Evolutionary conservation across 2,888 invertebrate species (phyloP), one percentile per base, ranked within the genome.

Genomic region (Plebejus argus): DNA sequence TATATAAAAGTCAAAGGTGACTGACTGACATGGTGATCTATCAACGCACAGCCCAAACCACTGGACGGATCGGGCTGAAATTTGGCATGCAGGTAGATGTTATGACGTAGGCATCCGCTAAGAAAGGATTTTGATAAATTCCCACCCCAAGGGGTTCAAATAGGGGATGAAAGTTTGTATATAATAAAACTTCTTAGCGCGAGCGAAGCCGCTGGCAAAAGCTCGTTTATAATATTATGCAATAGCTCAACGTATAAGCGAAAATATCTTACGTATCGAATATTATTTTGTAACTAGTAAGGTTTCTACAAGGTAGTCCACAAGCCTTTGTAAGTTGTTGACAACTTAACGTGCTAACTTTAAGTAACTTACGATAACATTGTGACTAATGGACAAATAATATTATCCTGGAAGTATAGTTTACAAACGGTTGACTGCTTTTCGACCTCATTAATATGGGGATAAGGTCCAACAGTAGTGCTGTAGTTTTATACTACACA

Each of bases 221-320:
- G n/a, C n/a, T n/a, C n/a, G n/a, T n/a, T n/a, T n/a, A n/a, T n/a
- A n/a, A n/a, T n/a, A n/a, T 6, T 56, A 56, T 56, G 7, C 1
- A n/a, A 56, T n/a, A n/a, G n/a, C 56, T n/a, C n/a, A 15, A 49
- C 49, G 6, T n/a, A 56, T n/a, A 7, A 56, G 58, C n/a, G 15
- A n/a, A 58, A n/a, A 58, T n/a, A n/a, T 58, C 58, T 58, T n/a
- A n/a, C n/a, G 58, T 20, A 58, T 58, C 58, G 0, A 58, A 58
- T 58, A 58, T 15, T 58, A 58, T 58, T 2, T 20, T 58, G 58
- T 58, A 58, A n/a, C 58, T 58, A 58, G n/a, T 58, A 58, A 20
- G 20, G 58, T 58, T 58, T 58, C 58, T 58, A n/a, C 56, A 58
- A 58, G n/a, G 56, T n/a, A 58, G 56, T 58, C 56, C 8, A 58